phyloP scores from a whole-genome alignment of 1,140 invertebrate species.

The Drosophila mojavensis region DNA sequence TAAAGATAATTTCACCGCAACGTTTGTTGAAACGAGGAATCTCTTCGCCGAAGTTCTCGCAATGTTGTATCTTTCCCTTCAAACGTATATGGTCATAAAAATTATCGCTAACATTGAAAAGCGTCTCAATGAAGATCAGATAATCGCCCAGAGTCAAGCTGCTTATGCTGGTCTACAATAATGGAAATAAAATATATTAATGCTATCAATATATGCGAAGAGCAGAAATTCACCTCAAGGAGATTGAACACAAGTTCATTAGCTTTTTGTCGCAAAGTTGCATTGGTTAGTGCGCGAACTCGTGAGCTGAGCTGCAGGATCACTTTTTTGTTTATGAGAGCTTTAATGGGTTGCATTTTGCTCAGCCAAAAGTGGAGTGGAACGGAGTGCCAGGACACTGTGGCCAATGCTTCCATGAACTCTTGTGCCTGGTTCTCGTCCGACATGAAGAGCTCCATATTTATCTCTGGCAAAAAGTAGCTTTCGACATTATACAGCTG shows the following conservation, averaged over 20 bases:
- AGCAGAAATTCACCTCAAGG: conserved; percentile 46
- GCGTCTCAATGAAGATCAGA: conserved; percentile 57
- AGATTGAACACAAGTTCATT: conserved; percentile 26
- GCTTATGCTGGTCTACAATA: conserved; percentile 37
- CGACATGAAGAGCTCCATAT: conserved; percentile 23
- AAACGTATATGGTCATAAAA: conserved; percentile 46
- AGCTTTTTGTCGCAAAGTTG: conserved; percentile 27
- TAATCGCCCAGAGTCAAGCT: conserved; percentile 56
- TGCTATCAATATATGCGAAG: not conserved
- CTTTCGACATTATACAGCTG: conserved; percentile 64
- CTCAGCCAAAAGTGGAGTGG: conserved; percentile 63
- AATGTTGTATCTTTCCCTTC: conserved; percentile 38
- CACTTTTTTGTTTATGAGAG: conserved; percentile 23
- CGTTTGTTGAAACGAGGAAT: conserved; percentile 48
- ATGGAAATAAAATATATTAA: not conserved
- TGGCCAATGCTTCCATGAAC: conserved; percentile 44
- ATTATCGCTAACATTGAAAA: conserved; percentile 59
- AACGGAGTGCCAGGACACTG: conserved; percentile 65
- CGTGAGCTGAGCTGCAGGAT: conserved; percentile 53
- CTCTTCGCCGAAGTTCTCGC: conserved; percentile 14
- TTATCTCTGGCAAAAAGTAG: conserved; percentile 26
- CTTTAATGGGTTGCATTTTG: conserved; percentile 14
- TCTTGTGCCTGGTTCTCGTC: not conserved
- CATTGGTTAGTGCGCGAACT: conserved; percentile 60
- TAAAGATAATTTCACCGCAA: conserved; percentile 47